Percentiles rank a stretch among this genome's conserved stretches.
These are phyloP conservation scores for Asobara japonica DNA, from an alignment of 1,140 invertebrate genomes.

Conservation along the genomic window DNA sequence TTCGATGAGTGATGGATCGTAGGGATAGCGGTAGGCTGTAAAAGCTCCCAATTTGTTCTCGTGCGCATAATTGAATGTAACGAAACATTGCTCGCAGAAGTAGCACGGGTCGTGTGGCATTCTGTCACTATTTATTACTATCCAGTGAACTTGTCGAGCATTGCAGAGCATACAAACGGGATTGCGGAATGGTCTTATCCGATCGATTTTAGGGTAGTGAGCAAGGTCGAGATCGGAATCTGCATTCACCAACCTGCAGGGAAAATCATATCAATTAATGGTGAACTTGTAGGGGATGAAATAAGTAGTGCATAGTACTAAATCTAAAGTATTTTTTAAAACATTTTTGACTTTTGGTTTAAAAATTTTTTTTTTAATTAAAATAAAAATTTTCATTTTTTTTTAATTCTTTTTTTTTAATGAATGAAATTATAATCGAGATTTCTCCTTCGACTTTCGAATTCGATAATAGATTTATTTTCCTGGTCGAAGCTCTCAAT, in stretches of 20 bases:
- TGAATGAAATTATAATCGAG: too few species aligned
- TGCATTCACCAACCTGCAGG: slow-evolving; percentile 64
- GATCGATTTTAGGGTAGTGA: slow-evolving; percentile 68
- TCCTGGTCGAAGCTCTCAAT: too few species aligned
- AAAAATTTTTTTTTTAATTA: too few species aligned
- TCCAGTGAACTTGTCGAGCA: slow-evolving; percentile 67
- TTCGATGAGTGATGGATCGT: slow-evolving; percentile 37
- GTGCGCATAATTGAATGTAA: slow-evolving; percentile 73
- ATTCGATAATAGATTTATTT: too few species aligned
- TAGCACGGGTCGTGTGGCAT: slow-evolving; percentile 75
- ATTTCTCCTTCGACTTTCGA: too few species aligned
- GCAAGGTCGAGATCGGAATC: slow-evolving; percentile 61
- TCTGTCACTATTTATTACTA: slow-evolving; percentile 68
- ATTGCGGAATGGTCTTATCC: slow-evolving; percentile 57
- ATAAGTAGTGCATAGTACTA: too few species aligned
- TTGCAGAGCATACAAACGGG: slow-evolving; percentile 69
- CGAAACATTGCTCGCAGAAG: slow-evolving; percentile 74
- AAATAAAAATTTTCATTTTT: too few species aligned
- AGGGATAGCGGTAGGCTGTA: slow-evolving; percentile 59
- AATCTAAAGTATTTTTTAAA: too few species aligned
- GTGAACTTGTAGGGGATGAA: too few species aligned
- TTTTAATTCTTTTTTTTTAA: too few species aligned
- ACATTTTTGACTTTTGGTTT: too few species aligned
- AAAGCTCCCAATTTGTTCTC: slow-evolving; percentile 65
- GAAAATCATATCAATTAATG: slow-evolving; percentile 41